A percentile compares a stretch with the other conserved stretches of the same genome.
Evolutionary conservation across 2,888 invertebrate species (phyloP).

Genomic region (Deroplatys truncata): DNA sequence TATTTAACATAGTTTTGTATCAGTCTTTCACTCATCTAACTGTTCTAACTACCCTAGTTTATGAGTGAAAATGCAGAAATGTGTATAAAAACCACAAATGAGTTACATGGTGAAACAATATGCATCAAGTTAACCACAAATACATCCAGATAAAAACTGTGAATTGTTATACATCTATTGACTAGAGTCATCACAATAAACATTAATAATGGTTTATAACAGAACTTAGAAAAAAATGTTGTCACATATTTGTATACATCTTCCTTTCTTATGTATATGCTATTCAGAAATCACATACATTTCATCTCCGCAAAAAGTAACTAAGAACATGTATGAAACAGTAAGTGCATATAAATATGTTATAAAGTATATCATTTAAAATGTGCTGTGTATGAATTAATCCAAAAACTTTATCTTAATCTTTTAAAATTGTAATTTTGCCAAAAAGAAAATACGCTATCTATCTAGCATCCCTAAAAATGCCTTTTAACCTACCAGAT

Average conservation of each 20-base stretch:
- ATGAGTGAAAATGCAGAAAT: background rate
- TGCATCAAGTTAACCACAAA: background rate
- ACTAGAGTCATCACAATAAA: constrained; percentile 15
- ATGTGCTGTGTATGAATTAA: constrained; percentile 2
- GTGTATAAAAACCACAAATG: background rate
- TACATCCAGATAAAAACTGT: background rate
- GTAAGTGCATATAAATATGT: constrained; percentile 11
- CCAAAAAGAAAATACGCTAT: background rate
- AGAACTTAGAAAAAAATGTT: background rate
- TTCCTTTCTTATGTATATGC: background rate
- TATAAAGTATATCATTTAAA: background rate
- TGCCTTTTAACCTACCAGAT: background rate
- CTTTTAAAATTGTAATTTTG: background rate
- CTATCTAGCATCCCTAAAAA: constrained; percentile 4
- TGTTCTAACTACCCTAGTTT: background rate
- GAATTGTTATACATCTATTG: background rate
- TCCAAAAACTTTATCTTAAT: background rate
- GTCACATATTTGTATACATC: background rate
- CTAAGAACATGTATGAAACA: constrained; percentile 1
- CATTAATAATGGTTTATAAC: background rate
- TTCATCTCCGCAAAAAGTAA: background rate
- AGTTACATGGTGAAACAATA: background rate
- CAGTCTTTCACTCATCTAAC: constrained; percentile 7
- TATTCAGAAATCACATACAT: background rate
- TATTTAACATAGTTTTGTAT: background rate